These are phyloP conservation scores for Epirrhoe alternata DNA, from an alignment of 2,888 invertebrate genomes.

Conservation along the genomic window DNA sequence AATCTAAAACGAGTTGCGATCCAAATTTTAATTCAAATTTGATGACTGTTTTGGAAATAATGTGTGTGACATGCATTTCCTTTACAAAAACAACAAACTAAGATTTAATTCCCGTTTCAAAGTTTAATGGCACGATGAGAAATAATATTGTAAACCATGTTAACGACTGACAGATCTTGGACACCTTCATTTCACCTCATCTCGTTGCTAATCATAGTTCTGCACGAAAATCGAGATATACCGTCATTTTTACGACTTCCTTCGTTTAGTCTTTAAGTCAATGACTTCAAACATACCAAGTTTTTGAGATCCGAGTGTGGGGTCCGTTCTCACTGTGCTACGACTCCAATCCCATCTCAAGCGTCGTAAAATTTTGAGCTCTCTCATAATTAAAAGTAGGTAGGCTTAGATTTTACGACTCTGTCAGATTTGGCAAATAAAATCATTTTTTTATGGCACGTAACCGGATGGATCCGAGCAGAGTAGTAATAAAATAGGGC, in stretches of 20 bases:
- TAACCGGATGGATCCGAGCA: slow-evolving; percentile 19
- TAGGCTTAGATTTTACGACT: slow-evolving; percentile 27
- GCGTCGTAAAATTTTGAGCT: slow-evolving; percentile 32
- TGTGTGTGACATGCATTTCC: slow-evolving; percentile 25
- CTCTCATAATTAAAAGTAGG: slow-evolving; percentile 31
- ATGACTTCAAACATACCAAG: not conserved
- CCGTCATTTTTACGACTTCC: not conserved
- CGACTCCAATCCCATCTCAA: slow-evolving; percentile 16
- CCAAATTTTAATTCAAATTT: slow-evolving; percentile 22
- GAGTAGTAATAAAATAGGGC: slow-evolving; percentile 12
- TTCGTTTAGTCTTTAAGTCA: not conserved
- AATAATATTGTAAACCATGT: slow-evolving; percentile 34
- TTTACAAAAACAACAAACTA: slow-evolving; percentile 10
- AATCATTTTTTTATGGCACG: slow-evolving; percentile 28
- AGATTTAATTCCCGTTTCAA: slow-evolving; percentile 7
- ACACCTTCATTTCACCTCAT: slow-evolving; percentile 16
- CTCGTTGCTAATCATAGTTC: not conserved
- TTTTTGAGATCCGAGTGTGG: not conserved
- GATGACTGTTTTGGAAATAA: slow-evolving; percentile 13
- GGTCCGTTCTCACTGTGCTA: slow-evolving; percentile 4
- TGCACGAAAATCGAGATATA: not conserved
- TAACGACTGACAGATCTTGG: slow-evolving; percentile 29
- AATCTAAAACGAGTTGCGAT: slow-evolving; percentile 4
- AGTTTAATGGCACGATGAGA: slow-evolving; percentile 29
- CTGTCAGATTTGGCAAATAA: slow-evolving; percentile 36